Percentiles rank a stretch among this genome's conserved stretches.
Evolutionary conservation across 2,888 invertebrate species (phyloP).

Genomic region (Spilosoma lubricipeda): DNA sequence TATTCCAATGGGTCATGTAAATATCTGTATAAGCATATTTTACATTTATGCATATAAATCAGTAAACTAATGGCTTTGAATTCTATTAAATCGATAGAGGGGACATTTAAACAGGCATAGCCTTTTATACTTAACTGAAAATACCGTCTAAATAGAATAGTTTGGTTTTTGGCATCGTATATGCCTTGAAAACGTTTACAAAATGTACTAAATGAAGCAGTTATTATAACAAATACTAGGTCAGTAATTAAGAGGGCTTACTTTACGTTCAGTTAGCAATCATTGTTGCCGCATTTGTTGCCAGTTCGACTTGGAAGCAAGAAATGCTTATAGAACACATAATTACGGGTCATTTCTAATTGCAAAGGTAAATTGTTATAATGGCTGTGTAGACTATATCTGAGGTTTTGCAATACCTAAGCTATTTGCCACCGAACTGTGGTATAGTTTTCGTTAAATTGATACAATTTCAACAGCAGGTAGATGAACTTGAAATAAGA

Average conservation of each 20-base stretch:
- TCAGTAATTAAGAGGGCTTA: slow-evolving; percentile 53
- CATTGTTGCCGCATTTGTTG: slow-evolving; percentile 44
- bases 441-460: not conserved
- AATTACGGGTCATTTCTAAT: slow-evolving; percentile 63
- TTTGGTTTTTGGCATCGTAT: not conserved
- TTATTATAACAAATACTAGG: slow-evolving; percentile 38
- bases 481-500: too few relatives aligned
- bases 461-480: not conserved
- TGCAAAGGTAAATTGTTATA: slow-evolving; percentile 60
- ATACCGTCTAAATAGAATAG: not conserved
- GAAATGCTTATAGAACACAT: slow-evolving; percentile 52
- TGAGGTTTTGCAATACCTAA: slow-evolving; percentile 45
- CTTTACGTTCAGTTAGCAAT: slow-evolving; percentile 51
- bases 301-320: slow-evolving; percentile 55
- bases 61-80: too few relatives aligned
- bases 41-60: not conserved
- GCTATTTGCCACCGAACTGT: slow-evolving; percentile 24
- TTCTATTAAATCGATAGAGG: too few relatives aligned
- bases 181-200: not conserved
- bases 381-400: slow-evolving; percentile 41
- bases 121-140: not conserved
- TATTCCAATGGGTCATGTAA: not conserved
- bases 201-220: slow-evolving; percentile 26
- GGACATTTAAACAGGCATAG: not conserved
- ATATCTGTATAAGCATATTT: not conserved